Evolutionary conservation across 1,140 invertebrate species (phyloP).

Genomic region (Babylonia areolata): DNA sequence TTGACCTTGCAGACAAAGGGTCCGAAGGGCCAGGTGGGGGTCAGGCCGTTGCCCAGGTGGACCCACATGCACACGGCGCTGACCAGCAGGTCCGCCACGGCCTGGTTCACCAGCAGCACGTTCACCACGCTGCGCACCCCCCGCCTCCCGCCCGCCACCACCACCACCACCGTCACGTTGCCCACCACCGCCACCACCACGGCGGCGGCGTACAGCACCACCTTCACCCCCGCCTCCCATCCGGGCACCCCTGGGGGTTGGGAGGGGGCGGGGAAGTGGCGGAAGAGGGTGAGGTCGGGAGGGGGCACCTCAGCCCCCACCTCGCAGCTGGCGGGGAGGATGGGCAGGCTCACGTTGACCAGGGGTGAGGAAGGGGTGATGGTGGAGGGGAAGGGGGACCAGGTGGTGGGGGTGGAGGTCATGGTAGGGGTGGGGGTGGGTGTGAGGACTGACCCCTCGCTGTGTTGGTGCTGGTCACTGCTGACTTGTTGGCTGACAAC

Average conservation of each 20-base stretch:
- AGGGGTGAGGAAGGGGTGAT: no score
- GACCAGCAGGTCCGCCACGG: slow-evolving; percentile 91
- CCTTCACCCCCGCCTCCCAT: slow-evolving; percentile 56
- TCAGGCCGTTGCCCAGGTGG: slow-evolving; percentile 72
- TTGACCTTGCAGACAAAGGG: slow-evolving; percentile 77
- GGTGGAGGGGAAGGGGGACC: no score
- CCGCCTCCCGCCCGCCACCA: slow-evolving; percentile 53
- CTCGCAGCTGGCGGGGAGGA: not conserved
- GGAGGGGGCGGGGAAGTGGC: not conserved
- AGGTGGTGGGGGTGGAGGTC: no score
- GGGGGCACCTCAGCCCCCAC: not conserved
- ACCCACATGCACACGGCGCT: slow-evolving; percentile 77
- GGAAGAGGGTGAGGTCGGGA: slow-evolving; percentile 5
- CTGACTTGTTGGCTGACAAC: no score
- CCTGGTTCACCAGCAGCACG: slow-evolving; percentile 93
- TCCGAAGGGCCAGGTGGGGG: slow-evolving; percentile 72
- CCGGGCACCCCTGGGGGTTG: not conserved
- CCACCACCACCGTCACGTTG: slow-evolving; percentile 58
- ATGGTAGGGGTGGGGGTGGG: no score
- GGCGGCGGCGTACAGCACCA: slow-evolving; percentile 60
- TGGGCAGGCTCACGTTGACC: not conserved
- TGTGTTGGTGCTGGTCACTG: no score
- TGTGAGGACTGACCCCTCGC: no score
- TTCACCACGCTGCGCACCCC: slow-evolving; percentile 76
- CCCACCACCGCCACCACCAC: slow-evolving; percentile 59